Evolutionary conservation across 37 sponge, comb jelly and placozoan species (phyloP).

Genomic region (Beroe ovata): DNA sequence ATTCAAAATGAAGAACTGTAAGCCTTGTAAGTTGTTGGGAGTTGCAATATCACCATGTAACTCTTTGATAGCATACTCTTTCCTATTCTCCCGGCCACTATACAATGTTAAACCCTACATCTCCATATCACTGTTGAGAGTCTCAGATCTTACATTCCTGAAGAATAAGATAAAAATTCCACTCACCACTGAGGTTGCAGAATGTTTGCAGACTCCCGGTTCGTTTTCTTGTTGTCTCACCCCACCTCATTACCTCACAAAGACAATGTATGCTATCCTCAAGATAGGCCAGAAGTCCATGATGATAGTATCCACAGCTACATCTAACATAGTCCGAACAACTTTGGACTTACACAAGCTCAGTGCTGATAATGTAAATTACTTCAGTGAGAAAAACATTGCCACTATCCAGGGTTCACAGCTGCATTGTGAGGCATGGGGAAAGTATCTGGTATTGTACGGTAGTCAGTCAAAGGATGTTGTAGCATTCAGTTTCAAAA

Average conservation of each 20-base stretch:
- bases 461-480: not conserved
- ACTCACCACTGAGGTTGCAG: not conserved
- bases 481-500: not conserved
- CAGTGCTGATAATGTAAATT: constrained; percentile 12
- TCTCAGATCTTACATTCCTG: not conserved
- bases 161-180: constrained; percentile 22
- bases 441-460: not conserved
- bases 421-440: constrained; percentile 4
- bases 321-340: constrained; percentile 19
- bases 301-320: constrained; percentile 31
- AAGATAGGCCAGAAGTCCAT: constrained; percentile 2
- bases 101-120: constrained; percentile 37
- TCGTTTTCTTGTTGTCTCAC: not conserved
- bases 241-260: constrained; percentile 53
- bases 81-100: not conserved
- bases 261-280: not conserved
- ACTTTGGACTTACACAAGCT: not conserved
- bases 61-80: not conserved
- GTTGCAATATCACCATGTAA: constrained; percentile 19
- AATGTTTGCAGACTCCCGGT: not conserved
- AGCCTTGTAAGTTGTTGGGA: not conserved
- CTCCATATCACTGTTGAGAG: not conserved
- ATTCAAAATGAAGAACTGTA: constrained; percentile 7
- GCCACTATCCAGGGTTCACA: not conserved
- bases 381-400: constrained; percentile 5